Evolutionary conservation across 2,113 vertebrate genomes (phyloP), one percentile per base, ranked within the genome.

Genomic region (Gallinago undulata): DNA sequence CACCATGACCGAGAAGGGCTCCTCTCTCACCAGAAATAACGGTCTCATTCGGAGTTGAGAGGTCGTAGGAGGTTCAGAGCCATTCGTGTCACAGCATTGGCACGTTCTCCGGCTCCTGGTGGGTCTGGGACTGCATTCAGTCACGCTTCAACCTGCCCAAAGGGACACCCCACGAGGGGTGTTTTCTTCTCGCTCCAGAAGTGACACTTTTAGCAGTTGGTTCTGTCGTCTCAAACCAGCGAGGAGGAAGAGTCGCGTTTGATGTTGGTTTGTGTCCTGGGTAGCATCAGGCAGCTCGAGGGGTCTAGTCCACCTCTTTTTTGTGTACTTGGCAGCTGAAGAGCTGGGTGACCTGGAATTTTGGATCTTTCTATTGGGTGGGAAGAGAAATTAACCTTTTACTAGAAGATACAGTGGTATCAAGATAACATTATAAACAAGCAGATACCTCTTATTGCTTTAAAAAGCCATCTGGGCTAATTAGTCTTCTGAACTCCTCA

Each of bases 361-460:
- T 73, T 73, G 33, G 1, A n/a, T 68, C 23, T 68, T 89, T 75
- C 43, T 4, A 1, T 60, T 64, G 0, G 1, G 1, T 53, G 25
- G 30, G 48, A 69, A 68, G 3, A 85, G 60, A 82, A 94, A 8
- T 39, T 64, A 39, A 51, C 9, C 9, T 64, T 76, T 37, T 60
- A 9, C 7, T 56, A 27, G 33, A 43, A 82, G 19, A 41, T 60
- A 30, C 1, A 19, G 2, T 35, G 14, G 22, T 55, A 33, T 30
- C 15, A 35, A 59, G 33, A 59, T 35, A 59, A 59, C 33, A 15
- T 24, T 87, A 39, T 82, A 30, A 84, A 55, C 22, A 63, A 60
- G 31, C 41, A n/a, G n/a, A 19, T 48, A 28, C 2, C 1, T 1
- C 6, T 64, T 83, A 30, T 91, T 7, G 3, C 30, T 83, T 82